Conservation (phyloP, 2,797 vertebrate species). For the Remorina albescens region DNA sequence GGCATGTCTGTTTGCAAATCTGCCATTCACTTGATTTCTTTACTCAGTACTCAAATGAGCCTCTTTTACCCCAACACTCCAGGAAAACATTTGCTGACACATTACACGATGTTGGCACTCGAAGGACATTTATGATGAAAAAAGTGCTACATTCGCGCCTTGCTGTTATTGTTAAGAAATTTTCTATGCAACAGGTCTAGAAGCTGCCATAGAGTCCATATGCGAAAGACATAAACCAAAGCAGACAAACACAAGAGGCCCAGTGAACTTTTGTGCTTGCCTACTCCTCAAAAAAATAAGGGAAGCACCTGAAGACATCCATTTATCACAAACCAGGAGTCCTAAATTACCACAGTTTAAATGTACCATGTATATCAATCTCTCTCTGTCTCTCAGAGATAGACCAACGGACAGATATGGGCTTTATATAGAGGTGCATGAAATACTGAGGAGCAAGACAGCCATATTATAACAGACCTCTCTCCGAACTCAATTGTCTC, state of each 20-base stretch:
- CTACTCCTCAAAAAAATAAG: slow-evolving; percentile 15
- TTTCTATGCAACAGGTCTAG: background rate
- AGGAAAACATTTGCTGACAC: background rate
- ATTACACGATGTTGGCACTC: background rate
- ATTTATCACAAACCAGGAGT: slow-evolving; percentile 39
- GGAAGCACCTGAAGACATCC: slow-evolving; percentile 44
- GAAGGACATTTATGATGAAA: background rate
- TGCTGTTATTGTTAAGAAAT: slow-evolving; percentile 10
- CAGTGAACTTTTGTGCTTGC: slow-evolving; percentile 11
- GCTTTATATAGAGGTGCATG: background rate
- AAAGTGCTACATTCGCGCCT: background rate
- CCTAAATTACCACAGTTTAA: slow-evolving; percentile 18
- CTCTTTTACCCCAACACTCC: background rate
- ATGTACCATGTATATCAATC: no score
- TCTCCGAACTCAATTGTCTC: slow-evolving; percentile 66
- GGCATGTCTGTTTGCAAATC: background rate
- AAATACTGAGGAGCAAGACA: slow-evolving; percentile 38
- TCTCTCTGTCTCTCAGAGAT: no score
- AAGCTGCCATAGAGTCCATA: slow-evolving; percentile 21
- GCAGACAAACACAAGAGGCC: slow-evolving; percentile 25
- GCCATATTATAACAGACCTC: slow-evolving; percentile 57
- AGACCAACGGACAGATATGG: no score
- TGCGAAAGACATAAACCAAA: slow-evolving; percentile 33
- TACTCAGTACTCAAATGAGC: background rate
- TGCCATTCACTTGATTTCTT: background rate